These are phyloP conservation scores for Diplolepis rosae DNA, from an alignment of 2,888 invertebrate species.

Conservation along the genomic window DNA sequence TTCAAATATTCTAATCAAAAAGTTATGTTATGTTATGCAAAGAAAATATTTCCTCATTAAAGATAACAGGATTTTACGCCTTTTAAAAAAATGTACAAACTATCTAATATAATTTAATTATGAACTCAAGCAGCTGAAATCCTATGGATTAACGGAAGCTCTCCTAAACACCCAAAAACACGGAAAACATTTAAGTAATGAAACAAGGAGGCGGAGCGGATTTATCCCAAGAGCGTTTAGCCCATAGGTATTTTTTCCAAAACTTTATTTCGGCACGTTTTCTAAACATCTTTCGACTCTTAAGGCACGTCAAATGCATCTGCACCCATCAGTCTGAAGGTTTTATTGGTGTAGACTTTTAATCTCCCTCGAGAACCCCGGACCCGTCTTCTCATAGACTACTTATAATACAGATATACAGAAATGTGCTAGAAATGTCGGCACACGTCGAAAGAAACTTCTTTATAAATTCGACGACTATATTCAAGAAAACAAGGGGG, in stretches of 20 bases:
- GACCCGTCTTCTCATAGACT: not conserved
- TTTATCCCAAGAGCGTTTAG: slow-evolving; percentile 5
- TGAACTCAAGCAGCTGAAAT: slow-evolving; percentile 36
- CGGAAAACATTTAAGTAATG: slow-evolving; percentile 39
- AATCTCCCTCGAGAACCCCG: slow-evolving; percentile 20
- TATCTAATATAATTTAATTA: too few relatives aligned
- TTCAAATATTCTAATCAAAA: too few relatives aligned
- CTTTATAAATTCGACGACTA: not conserved
- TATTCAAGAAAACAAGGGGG: not conserved
- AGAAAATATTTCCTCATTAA: too few relatives aligned
- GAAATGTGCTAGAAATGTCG: slow-evolving; percentile 2
- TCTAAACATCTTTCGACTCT: slow-evolving; percentile 59
- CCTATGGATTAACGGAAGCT: slow-evolving; percentile 13
- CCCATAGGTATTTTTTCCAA: slow-evolving; percentile 1
- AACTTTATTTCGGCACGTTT: slow-evolving; percentile 64
- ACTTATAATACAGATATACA: not conserved
- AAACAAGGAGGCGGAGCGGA: slow-evolving; percentile 39
- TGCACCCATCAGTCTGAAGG: slow-evolving; percentile 52
- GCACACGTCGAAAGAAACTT: slow-evolving; percentile 7
- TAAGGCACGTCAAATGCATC: slow-evolving; percentile 58
- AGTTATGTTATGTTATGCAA: too few relatives aligned
- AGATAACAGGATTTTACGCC: too few relatives aligned
- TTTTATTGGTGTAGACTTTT: not conserved
- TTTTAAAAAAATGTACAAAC: too few relatives aligned
- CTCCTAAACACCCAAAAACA: slow-evolving; percentile 38